Base-by-base conservation (phyloP, 2,797 vertebrate species). In the Lepilemur septentrionalis region DNA sequence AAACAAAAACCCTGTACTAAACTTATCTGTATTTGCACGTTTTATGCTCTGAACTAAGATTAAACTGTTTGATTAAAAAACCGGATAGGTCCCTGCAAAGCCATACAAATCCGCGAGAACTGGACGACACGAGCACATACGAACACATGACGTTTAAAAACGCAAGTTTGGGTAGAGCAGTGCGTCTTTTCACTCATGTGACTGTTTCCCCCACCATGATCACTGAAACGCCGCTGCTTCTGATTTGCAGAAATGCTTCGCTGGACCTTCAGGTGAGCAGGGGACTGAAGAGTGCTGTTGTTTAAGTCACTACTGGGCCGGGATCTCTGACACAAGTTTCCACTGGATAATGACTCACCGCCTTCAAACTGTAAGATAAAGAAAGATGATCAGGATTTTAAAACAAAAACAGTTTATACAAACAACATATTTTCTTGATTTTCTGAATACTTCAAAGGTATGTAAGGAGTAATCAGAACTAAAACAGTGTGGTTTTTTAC, bases 171-270 rank as follows among this genome's bases (percentile, higher is more conserved):
- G 65, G 76, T 2, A 35, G 75, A 32, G 30, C 18, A 11, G 15
- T 7, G 59, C 23, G 41, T 17, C 96, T 86, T 97, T 98, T 98
- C 98, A 98, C 97, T 98, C 98, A 97, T 97, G 97, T 98, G 98
- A 98, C 97, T 22, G n/a, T 69, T 98, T 98, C 98, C 98, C 99
- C 97, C 99, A 99, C 99, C 98, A 38, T 99, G 99, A 97, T 99
- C 99, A n/a, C 99, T 99, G 97, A 99, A 99, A 17, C 99, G 98
- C 69, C 99, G 98, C 63, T 99, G 99, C 73, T 99, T 99, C 99
- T 99, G 99, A 97, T 99, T 99, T 94, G 99, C 99, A 0, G 99
- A 99, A 98, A 99, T 99, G 98, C 99, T 99, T 97, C 99, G 99
- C 18, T 99, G 99, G 98, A 99, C 99, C 98, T 99, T 99, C 98